phyloP scores from a whole-genome alignment of 1,140 invertebrate genomes.

The Alviniconcha marisindica region DNA sequence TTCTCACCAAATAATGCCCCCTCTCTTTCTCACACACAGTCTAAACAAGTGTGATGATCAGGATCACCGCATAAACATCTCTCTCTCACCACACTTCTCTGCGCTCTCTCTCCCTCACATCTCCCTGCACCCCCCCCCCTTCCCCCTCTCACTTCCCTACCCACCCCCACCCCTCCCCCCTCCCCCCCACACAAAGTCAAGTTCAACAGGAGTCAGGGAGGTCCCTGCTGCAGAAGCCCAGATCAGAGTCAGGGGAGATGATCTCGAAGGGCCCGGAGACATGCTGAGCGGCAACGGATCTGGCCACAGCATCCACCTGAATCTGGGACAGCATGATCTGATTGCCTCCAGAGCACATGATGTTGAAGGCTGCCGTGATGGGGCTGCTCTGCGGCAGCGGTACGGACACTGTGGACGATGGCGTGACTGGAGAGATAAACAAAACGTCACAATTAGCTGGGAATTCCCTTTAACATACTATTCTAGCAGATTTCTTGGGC shows the following conservation, averaged over 20 bases:
- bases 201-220: constrained; percentile 33
- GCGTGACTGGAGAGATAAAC: background rate
- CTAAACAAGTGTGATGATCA: too few species aligned
- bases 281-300: background rate
- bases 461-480: too few species aligned
- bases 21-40: background rate
- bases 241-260: constrained; percentile 31
- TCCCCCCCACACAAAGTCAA: too few species aligned
- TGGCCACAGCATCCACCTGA: constrained; percentile 33
- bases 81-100: too few species aligned
- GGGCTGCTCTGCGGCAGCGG: constrained; percentile 21
- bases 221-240: constrained; percentile 34
- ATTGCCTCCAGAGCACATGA: constrained; percentile 31
- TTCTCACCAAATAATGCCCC: too few species aligned
- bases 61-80: too few species aligned
- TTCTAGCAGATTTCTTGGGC: background rate
- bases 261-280: constrained; percentile 26
- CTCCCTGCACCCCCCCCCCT: too few species aligned
- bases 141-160: too few species aligned
- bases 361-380: constrained; percentile 8
- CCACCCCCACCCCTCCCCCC: too few species aligned
- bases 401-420: background rate
- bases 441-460: too few species aligned
- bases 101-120: too few species aligned
- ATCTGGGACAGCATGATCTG: constrained; percentile 43